Conservation (phyloP, 2,797 vertebrate genomes). For the Atherinosoma microstoma region DNA sequence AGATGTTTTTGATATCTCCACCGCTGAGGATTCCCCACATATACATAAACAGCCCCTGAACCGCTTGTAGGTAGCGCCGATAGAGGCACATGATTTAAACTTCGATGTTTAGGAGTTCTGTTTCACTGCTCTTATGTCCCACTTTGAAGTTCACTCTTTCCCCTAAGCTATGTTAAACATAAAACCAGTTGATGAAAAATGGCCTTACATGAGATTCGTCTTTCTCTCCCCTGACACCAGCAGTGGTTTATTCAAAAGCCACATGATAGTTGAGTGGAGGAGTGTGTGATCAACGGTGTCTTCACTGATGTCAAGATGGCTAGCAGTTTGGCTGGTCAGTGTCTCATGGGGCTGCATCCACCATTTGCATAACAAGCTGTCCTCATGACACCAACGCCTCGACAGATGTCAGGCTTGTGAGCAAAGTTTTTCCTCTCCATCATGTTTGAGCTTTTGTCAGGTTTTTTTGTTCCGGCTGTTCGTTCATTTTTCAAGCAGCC, state of each 20-base stretch:
- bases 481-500: neutral
- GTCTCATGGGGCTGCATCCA: conserved; percentile 49
- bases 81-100: conserved; percentile 27
- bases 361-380: conserved; percentile 76
- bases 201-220: conserved; percentile 28
- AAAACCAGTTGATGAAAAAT: conserved; percentile 47
- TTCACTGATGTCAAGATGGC: conserved; percentile 52
- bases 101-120: conserved; percentile 69
- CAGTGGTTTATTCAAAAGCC: conserved; percentile 37
- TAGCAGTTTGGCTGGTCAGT: conserved; percentile 42
- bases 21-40: conserved; percentile 76
- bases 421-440: conserved; percentile 42
- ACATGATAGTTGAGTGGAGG: conserved; percentile 10
- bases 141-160: conserved; percentile 35
- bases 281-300: conserved; percentile 37
- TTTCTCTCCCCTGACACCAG: conserved; percentile 11
- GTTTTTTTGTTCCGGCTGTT: conserved; percentile 37
- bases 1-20: conserved; percentile 82
- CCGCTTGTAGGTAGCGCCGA: conserved; percentile 13
- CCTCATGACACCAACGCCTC: conserved; percentile 52
- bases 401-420: conserved; percentile 69
- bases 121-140: conserved; percentile 60
- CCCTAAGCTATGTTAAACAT: conserved; percentile 28
- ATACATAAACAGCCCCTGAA: conserved; percentile 74
- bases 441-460: conserved; percentile 17